Percentiles rank a stretch among this genome's conserved stretches.
Evolutionary conservation across 2,888 invertebrate genomes (phyloP).

Genomic region (Clivina fossor): DNA sequence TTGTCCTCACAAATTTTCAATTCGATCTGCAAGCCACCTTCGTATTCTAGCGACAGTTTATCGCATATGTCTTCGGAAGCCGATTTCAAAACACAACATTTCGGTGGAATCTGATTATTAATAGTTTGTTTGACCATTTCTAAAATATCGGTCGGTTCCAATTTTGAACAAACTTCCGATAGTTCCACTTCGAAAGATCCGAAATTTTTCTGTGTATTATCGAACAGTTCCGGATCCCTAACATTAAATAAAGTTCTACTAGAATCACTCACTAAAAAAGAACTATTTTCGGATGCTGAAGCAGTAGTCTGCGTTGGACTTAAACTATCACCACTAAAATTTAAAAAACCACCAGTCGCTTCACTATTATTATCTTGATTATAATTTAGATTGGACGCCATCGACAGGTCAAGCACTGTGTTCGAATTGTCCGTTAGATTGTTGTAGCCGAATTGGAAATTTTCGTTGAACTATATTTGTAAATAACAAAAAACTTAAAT

Average conservation of each 20-base stretch:
- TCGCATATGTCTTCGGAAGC: constrained; percentile 44
- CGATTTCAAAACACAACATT: constrained; percentile 59
- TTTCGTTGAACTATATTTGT: too few species aligned
- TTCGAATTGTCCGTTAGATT: constrained; percentile 21
- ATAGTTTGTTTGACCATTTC: constrained; percentile 79
- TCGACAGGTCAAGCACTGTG: constrained; percentile 18
- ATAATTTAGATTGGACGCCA: constrained; percentile 12
- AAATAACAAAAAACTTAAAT: too few species aligned
- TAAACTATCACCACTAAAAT: constrained; percentile 25
- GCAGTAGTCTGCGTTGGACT: constrained; percentile 9
- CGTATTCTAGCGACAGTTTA: constrained; percentile 51
- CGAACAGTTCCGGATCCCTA: not conserved
- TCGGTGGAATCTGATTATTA: constrained; percentile 75
- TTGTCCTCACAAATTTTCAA: constrained; percentile 75
- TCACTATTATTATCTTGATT: not conserved
- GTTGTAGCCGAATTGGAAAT: not conserved
- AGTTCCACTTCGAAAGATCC: constrained; percentile 71
- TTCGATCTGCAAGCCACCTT: constrained; percentile 82
- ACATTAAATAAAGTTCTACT: constrained; percentile 18
- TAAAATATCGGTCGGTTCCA: constrained; percentile 78
- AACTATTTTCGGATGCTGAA: constrained; percentile 45
- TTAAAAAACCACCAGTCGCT: constrained; percentile 11
- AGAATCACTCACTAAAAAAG: constrained; percentile 53
- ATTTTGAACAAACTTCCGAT: constrained; percentile 76
- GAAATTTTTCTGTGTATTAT: constrained; percentile 48